Percentiles rank a stretch among this genome's conserved stretches.
Evolutionary conservation across 92 coral and sea anemone species (phyloP).

Genomic region (Galaxea fascicularis): DNA sequence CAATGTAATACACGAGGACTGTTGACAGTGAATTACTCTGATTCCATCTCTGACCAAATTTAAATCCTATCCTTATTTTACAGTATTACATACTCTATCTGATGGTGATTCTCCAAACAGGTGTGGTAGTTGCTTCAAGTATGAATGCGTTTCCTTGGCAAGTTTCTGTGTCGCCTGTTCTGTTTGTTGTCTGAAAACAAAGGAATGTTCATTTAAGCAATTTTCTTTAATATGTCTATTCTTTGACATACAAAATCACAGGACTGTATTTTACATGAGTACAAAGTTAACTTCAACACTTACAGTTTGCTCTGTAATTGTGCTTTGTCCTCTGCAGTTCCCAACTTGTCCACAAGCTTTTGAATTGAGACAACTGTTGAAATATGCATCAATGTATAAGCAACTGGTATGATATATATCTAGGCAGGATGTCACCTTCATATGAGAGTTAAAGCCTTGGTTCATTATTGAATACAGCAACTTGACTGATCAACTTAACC

Average conservation of each 20-base stretch:
- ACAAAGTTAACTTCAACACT: slow-evolving; percentile 28
- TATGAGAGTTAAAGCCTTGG: no score
- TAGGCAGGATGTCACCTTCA: no score
- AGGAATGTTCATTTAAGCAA: no score
- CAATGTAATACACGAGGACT: no score
- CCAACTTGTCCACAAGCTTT: slow-evolving; percentile 87
- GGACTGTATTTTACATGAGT: no score
- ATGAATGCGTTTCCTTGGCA: slow-evolving; percentile 88
- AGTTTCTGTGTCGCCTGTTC: slow-evolving; percentile 91
- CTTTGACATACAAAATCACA: no score
- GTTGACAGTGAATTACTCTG: no score
- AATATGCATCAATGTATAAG: neutral
- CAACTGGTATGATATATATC: neutral
- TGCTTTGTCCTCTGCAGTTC: slow-evolving; percentile 89
- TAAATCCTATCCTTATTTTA: no score
- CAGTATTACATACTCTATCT: slow-evolving; percentile 69
- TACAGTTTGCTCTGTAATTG: slow-evolving; percentile 82
- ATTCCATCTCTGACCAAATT: neutral
- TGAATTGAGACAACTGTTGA: slow-evolving; percentile 82
- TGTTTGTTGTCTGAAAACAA: slow-evolving; percentile 70
- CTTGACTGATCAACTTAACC: no score
- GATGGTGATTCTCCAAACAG: slow-evolving; percentile 70
- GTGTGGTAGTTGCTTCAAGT: slow-evolving; percentile 82
- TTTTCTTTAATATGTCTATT: neutral
- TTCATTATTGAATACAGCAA: no score